Base-by-base conservation (phyloP, 2,797 vertebrate species). In the Propithecus deckenii region DNA sequence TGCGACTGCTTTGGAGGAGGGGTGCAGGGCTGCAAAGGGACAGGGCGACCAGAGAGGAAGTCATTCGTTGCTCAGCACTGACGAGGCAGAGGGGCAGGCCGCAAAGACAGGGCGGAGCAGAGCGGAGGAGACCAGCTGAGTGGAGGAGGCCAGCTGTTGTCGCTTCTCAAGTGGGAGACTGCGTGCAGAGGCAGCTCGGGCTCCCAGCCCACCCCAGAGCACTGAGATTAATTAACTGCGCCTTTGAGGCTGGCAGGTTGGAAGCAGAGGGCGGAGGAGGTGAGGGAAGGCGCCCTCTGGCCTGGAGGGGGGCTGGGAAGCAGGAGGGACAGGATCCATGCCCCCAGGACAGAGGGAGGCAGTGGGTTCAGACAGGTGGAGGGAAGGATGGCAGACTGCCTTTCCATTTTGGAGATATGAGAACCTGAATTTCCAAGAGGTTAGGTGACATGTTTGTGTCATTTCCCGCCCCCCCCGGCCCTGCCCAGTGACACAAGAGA, bases 181-280 rank as follows among this genome's bases (percentile, higher is more conserved):
- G 91, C 72, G 38, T 95, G 94, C 83, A 76, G 59, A 80, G 61
- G 79, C 83, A 89, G 63, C 78, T 2, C 20, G 69, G 46, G 38
- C 67, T 86, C 80, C 76, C 22, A 17, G 81, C 17, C 30, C 46
- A 67, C 50, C 5, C 50, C 22, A 32, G 46, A 71, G 35, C 32
- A 12, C 50, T 5, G 18, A 17, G 59, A 76, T 50, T 35, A 17
- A 28, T 74, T 15, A n/a, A 7, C 43, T 43, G 20, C 13, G 2
- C 7, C 67, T 61, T 61, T 46, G 76, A 23, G 63, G 20, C 55
- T 72, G 75, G 52, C 32, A 30, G 75, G 69, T 32, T 38, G 46
- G 72, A 13, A 22, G 52, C 13, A 9, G 67, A 52, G 25, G 74
- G 1, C 23, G 28, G 23, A 9, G 38, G 78, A 15, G 67, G 78